A percentile compares a stretch with the other conserved stretches of the same genome.
Conservation (phyloP, 1,140 invertebrate species). For the Leptonema lineaticorne region DNA sequence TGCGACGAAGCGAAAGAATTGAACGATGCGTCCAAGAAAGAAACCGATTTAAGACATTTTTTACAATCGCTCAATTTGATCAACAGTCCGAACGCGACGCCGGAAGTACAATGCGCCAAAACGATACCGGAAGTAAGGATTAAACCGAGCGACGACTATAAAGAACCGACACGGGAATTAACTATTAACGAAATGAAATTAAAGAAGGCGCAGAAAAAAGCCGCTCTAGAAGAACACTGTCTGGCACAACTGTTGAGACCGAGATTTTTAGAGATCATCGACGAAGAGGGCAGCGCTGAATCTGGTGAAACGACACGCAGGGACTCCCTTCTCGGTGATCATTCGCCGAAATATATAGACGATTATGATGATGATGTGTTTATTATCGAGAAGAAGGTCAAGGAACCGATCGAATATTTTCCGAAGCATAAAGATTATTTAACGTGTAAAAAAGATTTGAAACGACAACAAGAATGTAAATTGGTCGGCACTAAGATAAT, state of each 20-base stretch:
- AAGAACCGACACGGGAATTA: constrained; percentile 2
- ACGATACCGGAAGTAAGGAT: constrained; percentile 25
- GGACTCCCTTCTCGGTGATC: constrained; percentile 52
- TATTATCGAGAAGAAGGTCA: constrained; percentile 44
- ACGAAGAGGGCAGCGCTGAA: constrained; percentile 65
- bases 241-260: constrained; percentile 56
- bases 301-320: constrained; percentile 53
- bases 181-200: constrained; percentile 40
- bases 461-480: constrained; percentile 53
- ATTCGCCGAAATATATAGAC: constrained; percentile 51
- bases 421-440: constrained; percentile 35
- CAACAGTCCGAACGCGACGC: constrained; percentile 42
- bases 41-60: constrained; percentile 55
- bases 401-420: constrained; percentile 34
- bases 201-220: constrained; percentile 58
- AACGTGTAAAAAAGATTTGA: constrained; percentile 35
- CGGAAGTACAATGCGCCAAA: neutral
- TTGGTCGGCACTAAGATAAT: constrained; percentile 53
- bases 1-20: neutral
- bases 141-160: constrained; percentile 3
- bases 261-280: constrained; percentile 66
- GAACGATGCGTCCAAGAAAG: constrained; percentile 47
- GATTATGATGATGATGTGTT: constrained; percentile 56
- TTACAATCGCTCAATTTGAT: constrained; percentile 61
- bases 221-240: constrained; percentile 58